Conservation (phyloP, 2,797 vertebrate genomes). For the Sebastes hopkinsi region DNA sequence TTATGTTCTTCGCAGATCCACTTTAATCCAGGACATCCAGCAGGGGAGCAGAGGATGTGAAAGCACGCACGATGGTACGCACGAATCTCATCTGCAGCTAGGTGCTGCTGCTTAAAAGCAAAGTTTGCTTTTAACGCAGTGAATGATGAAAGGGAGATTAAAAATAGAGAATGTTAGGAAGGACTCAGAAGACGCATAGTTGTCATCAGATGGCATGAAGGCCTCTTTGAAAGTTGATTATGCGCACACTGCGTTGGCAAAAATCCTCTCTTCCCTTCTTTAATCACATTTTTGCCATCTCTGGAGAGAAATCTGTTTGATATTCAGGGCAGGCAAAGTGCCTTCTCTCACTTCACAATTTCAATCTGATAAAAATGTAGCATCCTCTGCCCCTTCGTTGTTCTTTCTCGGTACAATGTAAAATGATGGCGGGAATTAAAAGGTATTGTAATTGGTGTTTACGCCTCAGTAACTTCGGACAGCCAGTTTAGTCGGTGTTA, state of each 20-base stretch:
- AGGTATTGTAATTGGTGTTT: slow-evolving; percentile 24
- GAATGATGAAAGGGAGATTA: slow-evolving; percentile 49
- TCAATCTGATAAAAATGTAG: slow-evolving; percentile 60
- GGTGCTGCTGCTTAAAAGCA: not conserved
- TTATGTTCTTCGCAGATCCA: slow-evolving; percentile 75
- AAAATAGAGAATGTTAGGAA: slow-evolving; percentile 48
- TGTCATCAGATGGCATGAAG: slow-evolving; percentile 62
- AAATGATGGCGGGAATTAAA: slow-evolving; percentile 22
- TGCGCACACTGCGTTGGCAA: slow-evolving; percentile 54
- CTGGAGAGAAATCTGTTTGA: slow-evolving; percentile 72
- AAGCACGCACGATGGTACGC: slow-evolving; percentile 77
- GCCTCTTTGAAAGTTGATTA: slow-evolving; percentile 74
- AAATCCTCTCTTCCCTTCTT: slow-evolving; percentile 66
- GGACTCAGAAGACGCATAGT: slow-evolving; percentile 40
- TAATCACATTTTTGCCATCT: slow-evolving; percentile 76
- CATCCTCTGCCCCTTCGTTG: slow-evolving; percentile 25
- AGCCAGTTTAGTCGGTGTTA: not conserved
- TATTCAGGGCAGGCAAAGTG: slow-evolving; percentile 68
- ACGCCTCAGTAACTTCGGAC: slow-evolving; percentile 17
- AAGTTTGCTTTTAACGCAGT: slow-evolving; percentile 17
- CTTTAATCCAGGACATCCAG: slow-evolving; percentile 88
- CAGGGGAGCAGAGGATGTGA: slow-evolving; percentile 87
- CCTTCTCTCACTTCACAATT: slow-evolving; percentile 57
- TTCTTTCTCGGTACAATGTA: slow-evolving; percentile 17
- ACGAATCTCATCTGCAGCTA: slow-evolving; percentile 17